Base-by-base conservation (phyloP, 2,888 invertebrate species). In the Ommatoiulus sabulosus region DNA sequence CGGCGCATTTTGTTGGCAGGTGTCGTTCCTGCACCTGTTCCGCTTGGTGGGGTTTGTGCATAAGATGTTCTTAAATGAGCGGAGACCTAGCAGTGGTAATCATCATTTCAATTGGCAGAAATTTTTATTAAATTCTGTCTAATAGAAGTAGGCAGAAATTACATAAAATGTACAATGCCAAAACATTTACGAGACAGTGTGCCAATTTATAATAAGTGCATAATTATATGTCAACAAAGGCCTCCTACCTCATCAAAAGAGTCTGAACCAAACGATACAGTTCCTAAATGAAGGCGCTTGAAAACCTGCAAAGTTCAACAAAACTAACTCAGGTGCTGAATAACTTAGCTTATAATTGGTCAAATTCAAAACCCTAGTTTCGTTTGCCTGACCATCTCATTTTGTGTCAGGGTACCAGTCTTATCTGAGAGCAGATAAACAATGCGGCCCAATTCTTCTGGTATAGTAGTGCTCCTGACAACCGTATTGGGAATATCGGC, bases 381-480 rank as follows among this genome's bases (percentile, higher is more conserved):
- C 46, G 35, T 89, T 43, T 44, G 10, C 84, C 90, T 85, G 86
- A 93, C 96, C 99, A 99, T 99, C 92, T 98, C 98, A 93, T 99
- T 99, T 93, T 99, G 98, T 0, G 99, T 99, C 44, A 99, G 94
- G 0, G 99, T 99, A 20, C 99, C 99, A 0, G 99, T 99, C 94
- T 99, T 99, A 92, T 99, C 99, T 0, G 98, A 97, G 7, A 99
- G 93, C n/a, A 99, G 94, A 93, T 99, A 99, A 44, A 97, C 97
- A 90, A 99, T 97, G 89, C 99, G 94, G 0, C 99, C 99, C 89
- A 99, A 93, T 93, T 99, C 99, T 93, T 99, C 99, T 0, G 99
- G 98, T 90, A 99, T 99, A 3, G 99, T 99, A 3, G 99, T 99
- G 88, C 98, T 98, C 8, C 99, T 94, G 90, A 99, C 99, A 12